Base-by-base conservation (phyloP, 2,888 invertebrate species). In the Drosophila meridiana region DNA sequence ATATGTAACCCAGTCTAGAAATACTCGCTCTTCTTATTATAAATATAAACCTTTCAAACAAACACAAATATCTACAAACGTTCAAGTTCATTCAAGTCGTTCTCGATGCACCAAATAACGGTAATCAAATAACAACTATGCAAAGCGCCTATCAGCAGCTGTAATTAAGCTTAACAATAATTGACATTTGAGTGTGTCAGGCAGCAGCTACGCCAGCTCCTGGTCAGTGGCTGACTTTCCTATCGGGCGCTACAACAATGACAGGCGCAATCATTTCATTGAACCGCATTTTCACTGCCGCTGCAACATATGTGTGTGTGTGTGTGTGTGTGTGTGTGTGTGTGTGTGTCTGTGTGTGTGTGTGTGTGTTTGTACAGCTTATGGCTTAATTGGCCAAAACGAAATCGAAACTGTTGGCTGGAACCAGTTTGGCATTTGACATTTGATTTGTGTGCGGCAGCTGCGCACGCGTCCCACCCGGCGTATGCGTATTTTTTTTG, bases 341-440 rank as follows among this genome's bases (percentile, higher is more conserved):
- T 50, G 40, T 43, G 20, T 40, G n/a, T 11, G 43, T 26, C 7
- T 48, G 47, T 48, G 28, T 30, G 47, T 47, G 28, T 7, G 50
- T 9, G n/a, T 50, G n/a, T 50, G 30, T 61, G 52, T 57, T 55
- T 73, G 57, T 50, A 40, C 58, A 66, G 70, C 59, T 76, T 78
- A 73, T 77, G 77, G 83, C 83, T 84, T 87, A 89, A 87, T 84
- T 84, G 84, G 85, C 69, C 83, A 40, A 68, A 72, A 70, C 80
- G 71, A 87, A 87, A 83, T 67, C 53, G 68, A 83, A 83, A 66
- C 69, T 66, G 45, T 14, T n/a, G 38, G 48, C 71, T 57, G 50
- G 60, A 78, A 77, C 73, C 72, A 71, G 73, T 80, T 65, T 50
- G 60, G 47, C 58, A 52, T 58, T 67, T 78, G 81, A 80, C 77